Evolutionary conservation across 2,797 vertebrate genomes (phyloP).

Genomic region (Tapirus indicus): DNA sequence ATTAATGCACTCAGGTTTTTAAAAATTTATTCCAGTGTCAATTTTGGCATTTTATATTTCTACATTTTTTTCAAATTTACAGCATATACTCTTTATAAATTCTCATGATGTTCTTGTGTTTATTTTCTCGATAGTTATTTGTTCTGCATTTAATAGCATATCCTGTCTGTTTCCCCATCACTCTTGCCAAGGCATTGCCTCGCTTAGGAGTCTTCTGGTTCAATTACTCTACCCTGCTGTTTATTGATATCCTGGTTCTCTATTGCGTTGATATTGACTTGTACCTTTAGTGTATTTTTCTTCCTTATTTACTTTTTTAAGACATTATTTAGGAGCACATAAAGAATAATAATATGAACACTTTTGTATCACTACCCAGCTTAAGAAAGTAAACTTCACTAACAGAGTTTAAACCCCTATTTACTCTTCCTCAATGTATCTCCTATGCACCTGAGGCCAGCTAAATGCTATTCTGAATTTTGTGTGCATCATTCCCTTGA

Average conservation of each 20-base stretch:
- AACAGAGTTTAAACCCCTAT: background rate
- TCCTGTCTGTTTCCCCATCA: background rate
- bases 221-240: background rate
- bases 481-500: background rate
- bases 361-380: background rate
- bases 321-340: slow-evolving; percentile 9
- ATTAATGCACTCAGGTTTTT: background rate
- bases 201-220: background rate
- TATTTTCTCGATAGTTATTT: background rate
- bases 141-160: background rate
- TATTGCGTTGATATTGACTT: background rate
- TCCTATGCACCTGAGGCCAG: background rate
- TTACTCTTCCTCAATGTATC: background rate
- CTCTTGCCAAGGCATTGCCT: background rate
- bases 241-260: background rate
- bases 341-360: background rate
- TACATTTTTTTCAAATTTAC: background rate
- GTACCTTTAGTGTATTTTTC: background rate
- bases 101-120: background rate
- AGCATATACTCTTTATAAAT: background rate
- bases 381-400: background rate
- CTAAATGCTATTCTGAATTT: background rate
- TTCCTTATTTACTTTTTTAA: slow-evolving; percentile 14
- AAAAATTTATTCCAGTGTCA: background rate
- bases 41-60: background rate